Evolutionary conservation across 2,113 vertebrate genomes (phyloP), one percentile per base, ranked within the genome.

Genomic region (Osmerus eperlanus): DNA sequence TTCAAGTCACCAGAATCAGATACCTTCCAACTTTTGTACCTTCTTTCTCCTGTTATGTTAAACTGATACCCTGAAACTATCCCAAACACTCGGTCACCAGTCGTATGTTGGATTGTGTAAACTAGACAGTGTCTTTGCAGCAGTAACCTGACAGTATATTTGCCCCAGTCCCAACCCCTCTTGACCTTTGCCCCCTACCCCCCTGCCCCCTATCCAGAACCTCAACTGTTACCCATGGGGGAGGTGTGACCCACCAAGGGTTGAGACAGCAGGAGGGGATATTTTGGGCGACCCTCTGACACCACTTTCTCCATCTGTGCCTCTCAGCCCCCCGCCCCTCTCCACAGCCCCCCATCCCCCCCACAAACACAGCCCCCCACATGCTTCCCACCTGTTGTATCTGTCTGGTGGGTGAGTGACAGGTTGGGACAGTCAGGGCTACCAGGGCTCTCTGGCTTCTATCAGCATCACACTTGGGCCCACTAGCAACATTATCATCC

Each of bases 261-360:
- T 73, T 65, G 72, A 81, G 61, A 77, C 84, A 82, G 75, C 67
- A 70, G 65, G 67, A 21, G 28, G 19, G 62, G 78, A 85, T 90
- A 89, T 91, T 89, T 90, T 82, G 75, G 85, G 78, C 72, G 72
- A 83, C 83, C 83, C 83, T 85, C 72, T 81, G 81, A 86, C 81
- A 85, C 82, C 74, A 81, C 77, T 87, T 84, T 85, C 77, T 80
- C 79, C 67, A 71, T 81, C 55, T 81, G 78, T 69, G 77, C 74
- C 28, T 83, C 72, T 53, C 71, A 55, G 71, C 62, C 65, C 74
- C 71, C 72, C 9, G 9, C 9, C 41, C 41, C 41, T 12, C 41
- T 6, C 36, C 36, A 41, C 7, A 41, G 41, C 41, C 41, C 41
- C 41, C 41, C 41, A 47, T n/a, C 9, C 41, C 9, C 41, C 41